A percentile compares a stretch with the other conserved stretches of the same genome.
These are phyloP conservation scores for Periophthalmus modestus DNA, from an alignment of 2,113 vertebrate species.

Conservation along the genomic window DNA sequence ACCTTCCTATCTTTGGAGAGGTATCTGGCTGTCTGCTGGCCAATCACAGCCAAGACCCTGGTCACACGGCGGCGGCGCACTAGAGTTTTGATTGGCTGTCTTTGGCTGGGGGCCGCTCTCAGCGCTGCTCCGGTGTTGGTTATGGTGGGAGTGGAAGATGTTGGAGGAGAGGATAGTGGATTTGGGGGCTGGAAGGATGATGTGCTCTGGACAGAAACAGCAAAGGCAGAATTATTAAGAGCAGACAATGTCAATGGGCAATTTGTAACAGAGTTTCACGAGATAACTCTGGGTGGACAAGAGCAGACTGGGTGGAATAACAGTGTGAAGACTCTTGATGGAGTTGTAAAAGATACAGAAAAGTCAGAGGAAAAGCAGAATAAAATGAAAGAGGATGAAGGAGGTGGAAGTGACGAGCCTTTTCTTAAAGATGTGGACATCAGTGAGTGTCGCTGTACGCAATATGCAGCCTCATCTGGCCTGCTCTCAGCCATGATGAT, in stretches of 20 bases:
- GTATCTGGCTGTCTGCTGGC: conserved; percentile 80
- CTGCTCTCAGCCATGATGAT: conserved; percentile 79
- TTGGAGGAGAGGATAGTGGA: conserved; percentile 51
- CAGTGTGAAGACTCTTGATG: neutral
- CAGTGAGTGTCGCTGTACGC: conserved; percentile 74
- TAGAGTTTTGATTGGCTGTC: conserved; percentile 69
- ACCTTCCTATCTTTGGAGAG: conserved; percentile 79
- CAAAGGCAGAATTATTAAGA: conserved; percentile 29
- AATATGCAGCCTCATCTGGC: conserved; percentile 71
- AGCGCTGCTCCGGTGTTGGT: conserved; percentile 73
- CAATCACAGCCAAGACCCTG: conserved; percentile 73
- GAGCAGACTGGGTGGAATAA: conserved; percentile 4
- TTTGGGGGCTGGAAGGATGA: conserved; percentile 44
- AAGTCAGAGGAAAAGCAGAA: conserved; percentile 34
- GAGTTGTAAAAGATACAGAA: neutral
- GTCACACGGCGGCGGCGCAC: conserved; percentile 72
- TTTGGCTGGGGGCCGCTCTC: conserved; percentile 72
- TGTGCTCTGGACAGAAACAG: conserved; percentile 43
- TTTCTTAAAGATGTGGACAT: conserved; percentile 19
- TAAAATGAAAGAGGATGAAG: conserved; percentile 57
- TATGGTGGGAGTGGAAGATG: conserved; percentile 76
- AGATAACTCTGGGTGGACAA: conserved; percentile 17
- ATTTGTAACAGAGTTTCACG: neutral
- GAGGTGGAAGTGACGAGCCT: conserved; percentile 32
- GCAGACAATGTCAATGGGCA: conserved; percentile 26